phyloP scores from a whole-genome alignment of 1,140 invertebrate genomes.

The Apocrypta bakeri region DNA sequence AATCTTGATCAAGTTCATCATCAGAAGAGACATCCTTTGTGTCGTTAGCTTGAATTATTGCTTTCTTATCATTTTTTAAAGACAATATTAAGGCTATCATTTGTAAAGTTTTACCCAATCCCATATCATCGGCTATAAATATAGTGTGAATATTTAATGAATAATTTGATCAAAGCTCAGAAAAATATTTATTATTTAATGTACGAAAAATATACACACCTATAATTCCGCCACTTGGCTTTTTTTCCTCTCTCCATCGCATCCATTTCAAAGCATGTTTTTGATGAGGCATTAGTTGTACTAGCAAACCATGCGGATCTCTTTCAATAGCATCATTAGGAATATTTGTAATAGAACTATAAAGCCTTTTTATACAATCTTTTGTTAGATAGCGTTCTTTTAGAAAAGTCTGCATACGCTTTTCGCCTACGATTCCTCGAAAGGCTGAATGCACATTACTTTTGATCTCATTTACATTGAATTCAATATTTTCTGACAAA shows the following conservation, averaged over 20 bases:
- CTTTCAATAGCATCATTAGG: constrained; percentile 75
- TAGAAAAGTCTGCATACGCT: constrained; percentile 22
- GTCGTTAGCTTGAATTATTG: constrained; percentile 23
- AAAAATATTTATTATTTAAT: no score
- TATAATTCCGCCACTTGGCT: constrained; percentile 86
- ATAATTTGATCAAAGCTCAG: no score
- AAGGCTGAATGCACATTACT: not conserved
- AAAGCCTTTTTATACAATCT: constrained; percentile 83
- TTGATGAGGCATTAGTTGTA: constrained; percentile 90
- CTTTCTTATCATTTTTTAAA: constrained; percentile 65
- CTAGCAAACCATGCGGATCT: constrained; percentile 80
- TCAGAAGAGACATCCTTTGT: constrained; percentile 56
- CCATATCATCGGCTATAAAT: constrained; percentile 92
- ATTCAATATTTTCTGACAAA: constrained; percentile 18
- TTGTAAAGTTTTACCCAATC: constrained; percentile 92
- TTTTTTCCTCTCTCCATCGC: constrained; percentile 88
- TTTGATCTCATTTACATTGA: not conserved
- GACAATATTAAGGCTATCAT: constrained; percentile 85
- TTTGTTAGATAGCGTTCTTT: constrained; percentile 80
- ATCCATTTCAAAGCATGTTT: constrained; percentile 91
- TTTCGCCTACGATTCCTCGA: not conserved
- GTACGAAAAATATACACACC: constrained; percentile 66
- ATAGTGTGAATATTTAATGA: not conserved
- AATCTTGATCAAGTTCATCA: constrained; percentile 51
- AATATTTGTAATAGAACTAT: constrained; percentile 83